Conservation (phyloP, 2,797 vertebrate genomes). For the Alca torda region DNA sequence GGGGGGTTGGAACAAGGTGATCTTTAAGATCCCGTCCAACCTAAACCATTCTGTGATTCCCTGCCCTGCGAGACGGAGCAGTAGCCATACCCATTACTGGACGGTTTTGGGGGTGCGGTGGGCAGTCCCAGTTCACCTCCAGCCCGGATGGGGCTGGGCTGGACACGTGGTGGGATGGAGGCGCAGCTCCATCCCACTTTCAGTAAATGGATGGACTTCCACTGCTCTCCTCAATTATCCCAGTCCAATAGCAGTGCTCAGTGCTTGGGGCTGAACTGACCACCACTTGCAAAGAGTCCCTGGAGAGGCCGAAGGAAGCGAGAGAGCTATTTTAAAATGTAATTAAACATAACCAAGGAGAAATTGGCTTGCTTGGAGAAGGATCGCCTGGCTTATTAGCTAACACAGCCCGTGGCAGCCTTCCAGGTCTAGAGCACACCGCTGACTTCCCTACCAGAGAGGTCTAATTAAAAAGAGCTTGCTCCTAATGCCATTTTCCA, state of each 20-base stretch:
- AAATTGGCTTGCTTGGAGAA: constrained; percentile 33
- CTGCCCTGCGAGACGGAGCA: not conserved
- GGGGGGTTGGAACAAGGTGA: not conserved
- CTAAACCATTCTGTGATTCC: not conserved
- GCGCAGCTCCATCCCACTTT: not conserved
- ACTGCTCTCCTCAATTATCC: not conserved
- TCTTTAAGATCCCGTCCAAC: not conserved
- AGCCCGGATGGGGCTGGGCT: not conserved
- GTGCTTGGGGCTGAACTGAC: not conserved
- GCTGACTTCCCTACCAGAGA: not conserved
- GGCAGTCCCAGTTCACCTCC: not conserved
- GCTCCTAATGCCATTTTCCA: not conserved
- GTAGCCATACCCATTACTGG: no score
- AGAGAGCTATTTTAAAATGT: constrained; percentile 30
- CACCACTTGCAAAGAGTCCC: not conserved
- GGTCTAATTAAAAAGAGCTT: constrained; percentile 53
- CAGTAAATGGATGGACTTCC: rapidly evolving
- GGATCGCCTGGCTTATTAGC: not conserved
- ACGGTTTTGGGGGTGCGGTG: not conserved
- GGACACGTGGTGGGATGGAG: not conserved
- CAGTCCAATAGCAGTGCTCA: not conserved
- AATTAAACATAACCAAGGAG: constrained; percentile 51
- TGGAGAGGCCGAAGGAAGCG: not conserved
- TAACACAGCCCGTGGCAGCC: constrained; percentile 15
- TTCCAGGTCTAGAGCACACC: not conserved